These are phyloP conservation scores for Lasius fuliginosus DNA, from an alignment of 2,888 invertebrate genomes.

Conservation along the genomic window DNA sequence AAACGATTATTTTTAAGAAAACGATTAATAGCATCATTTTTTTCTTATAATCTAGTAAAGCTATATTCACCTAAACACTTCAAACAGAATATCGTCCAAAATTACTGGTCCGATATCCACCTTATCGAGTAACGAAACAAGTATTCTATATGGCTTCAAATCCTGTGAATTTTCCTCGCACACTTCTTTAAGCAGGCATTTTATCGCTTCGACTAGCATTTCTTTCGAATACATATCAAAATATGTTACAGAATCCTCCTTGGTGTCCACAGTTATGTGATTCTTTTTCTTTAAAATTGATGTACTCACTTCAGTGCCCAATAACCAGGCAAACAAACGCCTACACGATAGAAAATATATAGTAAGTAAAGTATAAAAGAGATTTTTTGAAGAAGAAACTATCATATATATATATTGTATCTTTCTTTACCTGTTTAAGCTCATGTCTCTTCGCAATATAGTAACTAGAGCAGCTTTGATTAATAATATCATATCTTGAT, in stretches of 20 bases:
- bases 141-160: slow-evolving; percentile 91
- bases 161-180: slow-evolving; percentile 89
- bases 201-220: slow-evolving; percentile 90
- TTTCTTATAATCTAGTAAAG: not conserved
- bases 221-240: slow-evolving; percentile 91
- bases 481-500: slow-evolving; percentile 91
- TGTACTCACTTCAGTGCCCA: slow-evolving; percentile 91
- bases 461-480: slow-evolving; percentile 92
- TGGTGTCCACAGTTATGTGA: slow-evolving; percentile 80
- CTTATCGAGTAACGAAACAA: slow-evolving; percentile 94
- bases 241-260: slow-evolving; percentile 87
- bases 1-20: slow-evolving; percentile 15
- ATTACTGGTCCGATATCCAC: slow-evolving; percentile 94
- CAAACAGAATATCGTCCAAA: slow-evolving; percentile 92
- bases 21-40: not conserved
- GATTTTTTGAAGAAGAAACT: not conserved
- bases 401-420: slow-evolving; percentile 42
- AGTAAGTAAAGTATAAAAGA: slow-evolving; percentile 10
- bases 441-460: slow-evolving; percentile 95
- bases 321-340: slow-evolving; percentile 94
- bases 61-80: slow-evolving; percentile 90
- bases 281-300: slow-evolving; percentile 83
- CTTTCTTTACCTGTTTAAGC: slow-evolving; percentile 91
- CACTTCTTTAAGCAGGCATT: slow-evolving; percentile 88
- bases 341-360: slow-evolving; percentile 82